These are phyloP conservation scores for Bufo bufo DNA, from an alignment of 2,113 vertebrate species.

Conservation along the genomic window DNA sequence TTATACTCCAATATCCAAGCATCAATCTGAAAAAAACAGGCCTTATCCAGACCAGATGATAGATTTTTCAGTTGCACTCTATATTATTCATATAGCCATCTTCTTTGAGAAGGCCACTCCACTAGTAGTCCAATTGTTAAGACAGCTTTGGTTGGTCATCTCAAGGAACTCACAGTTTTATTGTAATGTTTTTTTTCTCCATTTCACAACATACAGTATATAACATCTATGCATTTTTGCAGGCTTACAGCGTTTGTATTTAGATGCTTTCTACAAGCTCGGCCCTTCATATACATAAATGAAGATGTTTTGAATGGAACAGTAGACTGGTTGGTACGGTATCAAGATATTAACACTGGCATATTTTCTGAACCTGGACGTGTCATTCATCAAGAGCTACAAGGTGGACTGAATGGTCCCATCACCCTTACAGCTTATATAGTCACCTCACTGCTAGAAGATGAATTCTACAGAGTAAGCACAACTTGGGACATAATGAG, in stretches of 20 bases:
- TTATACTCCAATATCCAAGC: too few relatives aligned
- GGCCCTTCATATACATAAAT: conserved; percentile 67
- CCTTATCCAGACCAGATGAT: too few relatives aligned
- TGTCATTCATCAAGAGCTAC: conserved; percentile 73
- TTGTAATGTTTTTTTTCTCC: neutral
- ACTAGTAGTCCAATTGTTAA: too few relatives aligned
- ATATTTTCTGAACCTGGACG: conserved; percentile 68
- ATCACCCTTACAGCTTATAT: conserved; percentile 73
- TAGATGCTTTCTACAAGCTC: conserved; percentile 76
- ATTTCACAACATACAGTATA: neutral
- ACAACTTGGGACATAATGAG: neutral
- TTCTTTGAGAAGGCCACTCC: too few relatives aligned
- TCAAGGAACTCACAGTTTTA: too few relatives aligned
- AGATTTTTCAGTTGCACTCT: too few relatives aligned
- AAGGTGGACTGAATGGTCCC: conserved; percentile 69
- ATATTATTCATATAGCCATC: too few relatives aligned
- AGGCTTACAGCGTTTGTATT: conserved; percentile 79
- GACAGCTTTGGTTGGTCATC: too few relatives aligned
- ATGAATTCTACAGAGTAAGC: conserved; percentile 51
- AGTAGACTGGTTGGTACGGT: conserved; percentile 63
- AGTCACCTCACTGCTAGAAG: conserved; percentile 71
- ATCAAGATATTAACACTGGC: conserved; percentile 65
- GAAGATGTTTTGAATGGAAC: conserved; percentile 47
- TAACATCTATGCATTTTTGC: neutral
- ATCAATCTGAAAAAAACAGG: too few relatives aligned